Percentiles rank a stretch among this genome's conserved stretches.
phyloP scores from a whole-genome alignment of 2,797 vertebrate species.

The Philypnodon macrostomus region DNA sequence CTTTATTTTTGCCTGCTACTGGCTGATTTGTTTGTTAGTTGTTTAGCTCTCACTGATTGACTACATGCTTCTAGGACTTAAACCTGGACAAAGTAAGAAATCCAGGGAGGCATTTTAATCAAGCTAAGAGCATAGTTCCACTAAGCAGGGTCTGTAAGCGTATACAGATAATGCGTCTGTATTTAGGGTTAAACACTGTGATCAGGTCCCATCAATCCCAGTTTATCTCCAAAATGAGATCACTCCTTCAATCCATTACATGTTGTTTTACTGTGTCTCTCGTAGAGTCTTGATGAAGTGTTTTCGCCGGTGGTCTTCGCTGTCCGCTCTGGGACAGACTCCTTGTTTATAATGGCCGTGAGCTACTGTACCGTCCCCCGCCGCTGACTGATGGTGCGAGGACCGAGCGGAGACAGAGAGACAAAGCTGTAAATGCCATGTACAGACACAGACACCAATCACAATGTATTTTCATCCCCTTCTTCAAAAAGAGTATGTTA shows the following conservation, averaged over 20 bases:
- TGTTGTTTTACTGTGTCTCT: constrained; percentile 25
- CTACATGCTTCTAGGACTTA: too few relatives aligned
- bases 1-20: too few relatives aligned
- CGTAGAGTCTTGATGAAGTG: constrained; percentile 68
- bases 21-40: not conserved
- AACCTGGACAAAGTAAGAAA: too few relatives aligned
- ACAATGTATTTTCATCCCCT: constrained; percentile 77
- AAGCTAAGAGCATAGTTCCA: not conserved
- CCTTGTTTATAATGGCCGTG: constrained; percentile 87
- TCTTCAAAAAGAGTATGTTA: constrained; percentile 76
- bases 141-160: not conserved
- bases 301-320: constrained; percentile 73
- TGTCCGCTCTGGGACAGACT: constrained; percentile 82
- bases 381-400: constrained; percentile 73
- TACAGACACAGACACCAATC: constrained; percentile 94
- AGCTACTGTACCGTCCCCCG: constrained; percentile 81
- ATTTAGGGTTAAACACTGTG: not conserved
- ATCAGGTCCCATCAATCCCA: not conserved
- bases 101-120: too few relatives aligned
- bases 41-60: not conserved
- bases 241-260: constrained; percentile 3
- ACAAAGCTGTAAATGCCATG: constrained; percentile 89
- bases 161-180: too few relatives aligned
- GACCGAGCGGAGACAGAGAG: constrained; percentile 42
- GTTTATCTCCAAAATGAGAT: not conserved